A percentile compares a stretch with the other conserved stretches of the same genome.
These are phyloP conservation scores for Theristicus caerulescens DNA, from an alignment of 2,113 vertebrate species.

Conservation along the genomic window DNA sequence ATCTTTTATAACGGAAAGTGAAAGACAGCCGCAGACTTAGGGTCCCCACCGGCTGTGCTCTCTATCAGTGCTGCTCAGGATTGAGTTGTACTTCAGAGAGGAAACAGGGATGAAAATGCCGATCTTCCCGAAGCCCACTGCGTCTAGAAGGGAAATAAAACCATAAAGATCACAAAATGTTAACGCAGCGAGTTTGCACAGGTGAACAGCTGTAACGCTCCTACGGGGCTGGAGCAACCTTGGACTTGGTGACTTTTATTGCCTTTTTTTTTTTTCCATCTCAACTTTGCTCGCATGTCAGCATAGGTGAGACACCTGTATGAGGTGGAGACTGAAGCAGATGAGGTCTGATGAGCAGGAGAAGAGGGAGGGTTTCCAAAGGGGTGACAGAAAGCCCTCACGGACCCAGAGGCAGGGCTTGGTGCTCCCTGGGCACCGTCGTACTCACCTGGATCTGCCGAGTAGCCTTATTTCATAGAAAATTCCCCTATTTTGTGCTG, in stretches of 20 bases:
- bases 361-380: background rate
- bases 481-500: rapidly evolving
- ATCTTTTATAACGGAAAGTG: slow-evolving; percentile 1
- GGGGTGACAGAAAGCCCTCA: background rate
- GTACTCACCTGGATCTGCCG: rapidly evolving
- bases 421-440: background rate
- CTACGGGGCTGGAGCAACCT: background rate
- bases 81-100: background rate
- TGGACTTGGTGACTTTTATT: slow-evolving; percentile 19
- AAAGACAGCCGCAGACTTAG: background rate
- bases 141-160: background rate
- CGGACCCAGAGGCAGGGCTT: background rate
- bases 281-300: background rate
- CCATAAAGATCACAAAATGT: background rate
- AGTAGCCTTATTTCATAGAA: rapidly evolving
- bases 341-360: background rate
- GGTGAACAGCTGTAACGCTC: rapidly evolving
- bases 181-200: background rate
- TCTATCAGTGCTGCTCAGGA: background rate
- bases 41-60: background rate
- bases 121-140: background rate
- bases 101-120: rapidly evolving
- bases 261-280: background rate
- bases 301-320: rapidly evolving
- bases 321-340: background rate